Base-by-base conservation (phyloP, 2,113 vertebrate genomes). In the Festucalex cinctus region DNA sequence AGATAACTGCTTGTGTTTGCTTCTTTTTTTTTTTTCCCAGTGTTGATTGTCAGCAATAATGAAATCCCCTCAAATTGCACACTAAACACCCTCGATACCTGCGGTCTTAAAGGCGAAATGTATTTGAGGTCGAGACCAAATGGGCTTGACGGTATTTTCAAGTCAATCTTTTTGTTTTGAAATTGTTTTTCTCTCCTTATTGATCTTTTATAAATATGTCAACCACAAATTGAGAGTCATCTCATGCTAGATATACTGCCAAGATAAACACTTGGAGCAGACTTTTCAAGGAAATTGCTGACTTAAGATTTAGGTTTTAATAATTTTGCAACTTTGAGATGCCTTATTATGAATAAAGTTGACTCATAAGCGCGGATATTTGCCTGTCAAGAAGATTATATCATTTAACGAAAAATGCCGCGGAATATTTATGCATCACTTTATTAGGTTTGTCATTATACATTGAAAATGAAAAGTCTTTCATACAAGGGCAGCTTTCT, bases 361-460 rank as follows among this genome's bases (percentile, higher is more conserved):
- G 79, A 75, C 83, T 86, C 82, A 85, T 82, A 86, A 73, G 75
- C 73, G 75, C 86, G 87, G 87, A 89, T 88, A 89, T 89, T 88
- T 89, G 84, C 84, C 81, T 86, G 87, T 88, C 87, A 84, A 88
- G 85, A 84, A 88, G 85, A 86, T 86, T 22, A 19, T 81, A 87
- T 89, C 85, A 69, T 22, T 67, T 79, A 85, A 68, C 80, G 86
- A 83, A 83, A 89, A 89, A 89, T 88, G 83, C 79, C 61, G 68
- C 77, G 85, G 84, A 81, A 83, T 86, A 83, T 88, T 83, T 86
- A 88, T 89, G 83, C 85, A 71, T 83, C 72, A 67, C 49, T 69
- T 82, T 84, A 86, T 85, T 88, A 80, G 73, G 75, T 83, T 83
- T 82, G 82, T 60, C n/a, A 83, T 85, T 54, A 54, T 54, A 54